Percentiles rank a stretch among this genome's conserved stretches.
phyloP scores from a whole-genome alignment of 2,113 vertebrate genomes.

The Genyomyrus donnyi region DNA sequence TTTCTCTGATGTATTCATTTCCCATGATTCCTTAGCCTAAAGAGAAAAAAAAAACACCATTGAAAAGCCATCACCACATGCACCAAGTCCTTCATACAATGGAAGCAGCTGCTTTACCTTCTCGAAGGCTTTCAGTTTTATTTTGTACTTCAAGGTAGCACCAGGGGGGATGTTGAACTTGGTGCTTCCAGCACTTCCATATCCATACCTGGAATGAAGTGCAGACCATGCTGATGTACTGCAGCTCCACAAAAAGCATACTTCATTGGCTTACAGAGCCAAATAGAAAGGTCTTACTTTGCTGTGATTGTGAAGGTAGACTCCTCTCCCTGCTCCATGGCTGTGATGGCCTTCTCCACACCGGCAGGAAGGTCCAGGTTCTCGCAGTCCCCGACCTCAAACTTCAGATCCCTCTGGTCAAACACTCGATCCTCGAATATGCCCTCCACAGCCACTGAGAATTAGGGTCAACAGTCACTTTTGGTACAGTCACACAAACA shows the following conservation, averaged over 20 bases:
- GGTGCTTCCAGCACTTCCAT: slow-evolving; percentile 69
- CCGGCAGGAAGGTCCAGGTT: slow-evolving; percentile 72
- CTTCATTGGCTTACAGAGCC: neutral
- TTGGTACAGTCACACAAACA: neutral
- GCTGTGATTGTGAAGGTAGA: slow-evolving; percentile 76
- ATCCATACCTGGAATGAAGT: slow-evolving; percentile 73
- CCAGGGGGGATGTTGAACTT: slow-evolving; percentile 77
- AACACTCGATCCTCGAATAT: slow-evolving; percentile 64
- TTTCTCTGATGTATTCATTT: slow-evolving; percentile 88
- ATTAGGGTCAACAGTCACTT: neutral
- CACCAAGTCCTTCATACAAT: neutral
- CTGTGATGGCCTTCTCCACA: slow-evolving; percentile 81
- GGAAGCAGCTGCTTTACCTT: slow-evolving; percentile 63
- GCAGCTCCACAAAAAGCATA: neutral
- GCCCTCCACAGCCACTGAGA: slow-evolving; percentile 75
- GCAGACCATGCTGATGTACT: neutral
- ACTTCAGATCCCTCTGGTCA: slow-evolving; percentile 78
- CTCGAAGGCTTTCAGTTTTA: slow-evolving; percentile 84
- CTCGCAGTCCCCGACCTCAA: slow-evolving; percentile 85
- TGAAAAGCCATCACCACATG: neutral
- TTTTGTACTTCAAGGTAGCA: slow-evolving; percentile 77
- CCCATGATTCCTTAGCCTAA: slow-evolving; percentile 94
- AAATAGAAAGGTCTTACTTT: slow-evolving; percentile 57
- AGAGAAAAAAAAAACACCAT: neutral
- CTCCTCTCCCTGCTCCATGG: slow-evolving; percentile 90